Percentiles rank a stretch among this genome's conserved stretches.
These are phyloP conservation scores for Euleptes europaea DNA, from an alignment of 2,113 vertebrate genomes.

Conservation along the genomic window DNA sequence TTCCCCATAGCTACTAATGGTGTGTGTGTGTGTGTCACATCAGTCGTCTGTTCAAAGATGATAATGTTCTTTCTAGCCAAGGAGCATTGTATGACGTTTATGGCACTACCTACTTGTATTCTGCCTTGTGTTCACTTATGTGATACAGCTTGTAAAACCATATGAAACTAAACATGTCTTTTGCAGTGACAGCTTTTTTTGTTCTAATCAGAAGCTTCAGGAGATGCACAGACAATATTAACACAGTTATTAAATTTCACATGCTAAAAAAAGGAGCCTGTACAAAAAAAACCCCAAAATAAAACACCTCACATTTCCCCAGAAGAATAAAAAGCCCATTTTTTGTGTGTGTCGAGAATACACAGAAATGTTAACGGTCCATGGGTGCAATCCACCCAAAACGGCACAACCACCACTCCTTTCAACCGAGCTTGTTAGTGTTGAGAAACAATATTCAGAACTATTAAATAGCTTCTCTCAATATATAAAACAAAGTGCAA, in stretches of 20 bases:
- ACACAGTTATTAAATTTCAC: constrained; percentile 17
- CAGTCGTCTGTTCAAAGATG: not conserved
- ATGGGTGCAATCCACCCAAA: not conserved
- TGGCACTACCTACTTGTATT: not conserved
- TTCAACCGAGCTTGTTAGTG: not conserved
- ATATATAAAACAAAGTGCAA: constrained; percentile 33
- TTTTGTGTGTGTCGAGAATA: constrained; percentile 8
- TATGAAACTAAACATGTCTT: not conserved
- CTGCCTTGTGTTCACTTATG: not conserved
- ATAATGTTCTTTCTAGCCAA: not conserved
- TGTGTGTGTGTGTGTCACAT: too few species aligned
- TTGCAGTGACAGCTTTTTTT: constrained; percentile 20
- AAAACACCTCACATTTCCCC: not conserved
- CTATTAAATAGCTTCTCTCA: constrained; percentile 28
- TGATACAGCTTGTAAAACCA: not conserved
- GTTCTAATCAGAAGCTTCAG: constrained; percentile 17
- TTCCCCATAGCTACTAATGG: not conserved
- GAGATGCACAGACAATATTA: not conserved
- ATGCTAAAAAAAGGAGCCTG: constrained; percentile 19
- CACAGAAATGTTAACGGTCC: constrained; percentile 24
- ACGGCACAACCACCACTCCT: not conserved
- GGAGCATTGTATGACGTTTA: not conserved
- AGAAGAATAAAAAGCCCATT: constrained; percentile 12
- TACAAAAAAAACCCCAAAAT: not conserved
- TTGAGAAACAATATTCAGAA: constrained; percentile 33